Evolutionary conservation across 2,797 vertebrate genomes (phyloP), one percentile per base, ranked within the genome.

Genomic region (Loris lydekkerianus): DNA sequence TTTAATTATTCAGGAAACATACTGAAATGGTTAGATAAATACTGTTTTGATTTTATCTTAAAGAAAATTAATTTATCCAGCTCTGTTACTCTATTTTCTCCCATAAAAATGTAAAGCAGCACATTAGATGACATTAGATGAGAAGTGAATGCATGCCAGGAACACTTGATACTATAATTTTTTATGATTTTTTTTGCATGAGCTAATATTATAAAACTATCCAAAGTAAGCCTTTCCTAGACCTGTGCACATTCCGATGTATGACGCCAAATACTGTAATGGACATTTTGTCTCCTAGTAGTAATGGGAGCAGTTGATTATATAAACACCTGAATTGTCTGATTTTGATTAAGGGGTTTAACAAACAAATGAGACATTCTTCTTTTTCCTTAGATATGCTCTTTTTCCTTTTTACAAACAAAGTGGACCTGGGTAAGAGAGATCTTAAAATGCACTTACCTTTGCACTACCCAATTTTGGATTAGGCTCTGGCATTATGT

Each of bases 1-100:
- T 61, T n/a, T 27, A 96, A 80, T 69, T 82, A 8, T 78, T 95
- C 17, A 63, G 8, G 15, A 29, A 89, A 89, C 4, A 91, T 60
- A 85, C 34, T 92, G 21, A 61, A 82, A 40, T n/a, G n/a, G 37
- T 91, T 91, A 69, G 7, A 2, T 40, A 69, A 18, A 63, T 91
- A 70, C 21, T 93, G 8, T 88, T 86, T 91, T 27, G 67, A 60
- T 88, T 78, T 85, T 75, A 84, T 77, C 25, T 85, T 85, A 95
- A 82, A 92, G 63, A 94, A 94, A 94, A 58, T 88, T 96, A 90
- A 80, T 92, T 95, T 70, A 27, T 75, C 43, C 3, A 81, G 58
- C 10, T 83, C 31, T 69, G 7, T 67, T 95, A 7, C 7, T 82
- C 46, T 61, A 40, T 46, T 69, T 56, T 67, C 17, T 87, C 37